Percentiles rank a stretch among this genome's conserved stretches.
Evolutionary conservation across 2,888 invertebrate species (phyloP).

Genomic region (Hyposoter didymator): DNA sequence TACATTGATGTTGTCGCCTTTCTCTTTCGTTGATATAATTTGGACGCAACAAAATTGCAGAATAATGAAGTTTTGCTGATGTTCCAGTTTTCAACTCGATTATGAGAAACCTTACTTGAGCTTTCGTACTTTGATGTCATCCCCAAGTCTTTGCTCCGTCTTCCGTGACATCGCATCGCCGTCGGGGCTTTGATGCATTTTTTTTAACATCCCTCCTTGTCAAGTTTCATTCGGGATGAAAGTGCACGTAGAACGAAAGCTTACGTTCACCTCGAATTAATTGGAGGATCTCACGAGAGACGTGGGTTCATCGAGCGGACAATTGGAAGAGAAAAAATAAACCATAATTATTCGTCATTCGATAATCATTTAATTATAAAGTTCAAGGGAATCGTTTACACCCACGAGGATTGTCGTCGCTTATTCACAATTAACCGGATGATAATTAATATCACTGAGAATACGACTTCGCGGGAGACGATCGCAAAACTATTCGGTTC

Average conservation of each 20-base stretch:
- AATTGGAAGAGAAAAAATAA: background rate
- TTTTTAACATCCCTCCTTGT: slow-evolving; percentile 32
- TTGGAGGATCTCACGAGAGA: background rate
- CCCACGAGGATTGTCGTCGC: no score
- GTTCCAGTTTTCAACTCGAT: slow-evolving; percentile 24
- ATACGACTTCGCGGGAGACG: background rate
- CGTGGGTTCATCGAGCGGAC: background rate
- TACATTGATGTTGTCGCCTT: background rate
- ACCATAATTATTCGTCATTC: background rate
- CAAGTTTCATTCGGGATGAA: slow-evolving; percentile 39
- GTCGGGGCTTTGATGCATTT: slow-evolving; percentile 32
- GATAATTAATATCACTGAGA: background rate
- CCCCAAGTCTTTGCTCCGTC: slow-evolving; percentile 9
- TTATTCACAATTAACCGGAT: background rate
- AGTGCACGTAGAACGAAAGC: slow-evolving; percentile 24
- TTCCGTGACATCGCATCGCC: slow-evolving; percentile 29
- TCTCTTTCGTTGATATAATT: background rate
- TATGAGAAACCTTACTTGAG: slow-evolving; percentile 39
- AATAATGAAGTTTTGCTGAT: slow-evolving; percentile 7
- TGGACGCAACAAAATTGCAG: background rate
- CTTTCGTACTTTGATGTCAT: slow-evolving; percentile 39
- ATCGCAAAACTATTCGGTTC: background rate
- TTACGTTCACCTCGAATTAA: slow-evolving; percentile 27
- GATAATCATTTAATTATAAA: background rate
- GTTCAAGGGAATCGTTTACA: background rate